These are phyloP conservation scores for Propithecus deckenii DNA, from an alignment of 2,797 vertebrate genomes.

Conservation along the genomic window DNA sequence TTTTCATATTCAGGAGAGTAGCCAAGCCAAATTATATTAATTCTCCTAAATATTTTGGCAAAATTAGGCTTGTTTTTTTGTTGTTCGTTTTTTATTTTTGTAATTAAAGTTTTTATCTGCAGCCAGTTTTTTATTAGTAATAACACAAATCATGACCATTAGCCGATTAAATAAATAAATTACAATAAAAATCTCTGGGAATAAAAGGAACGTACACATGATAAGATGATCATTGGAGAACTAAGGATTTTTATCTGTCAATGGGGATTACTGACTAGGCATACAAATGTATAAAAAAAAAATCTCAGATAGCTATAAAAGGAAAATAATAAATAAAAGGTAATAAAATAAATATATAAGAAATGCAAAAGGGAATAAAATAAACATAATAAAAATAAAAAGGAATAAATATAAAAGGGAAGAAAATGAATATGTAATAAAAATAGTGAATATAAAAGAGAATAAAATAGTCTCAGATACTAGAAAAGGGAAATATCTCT, in stretches of 20 bases:
- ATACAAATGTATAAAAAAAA: background rate
- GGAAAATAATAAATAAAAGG: background rate
- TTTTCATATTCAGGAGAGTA: background rate
- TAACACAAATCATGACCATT: background rate
- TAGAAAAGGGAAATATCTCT: background rate
- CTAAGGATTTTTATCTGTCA: background rate
- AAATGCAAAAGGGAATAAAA: background rate
- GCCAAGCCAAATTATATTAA: background rate
- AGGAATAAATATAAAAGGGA: background rate
- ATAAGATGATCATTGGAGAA: background rate
- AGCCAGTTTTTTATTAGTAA: background rate
- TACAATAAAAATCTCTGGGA: background rate
- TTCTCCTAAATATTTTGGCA: background rate
- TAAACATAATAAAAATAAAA: too few species aligned
- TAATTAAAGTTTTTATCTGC: background rate
- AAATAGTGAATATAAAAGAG: background rate
- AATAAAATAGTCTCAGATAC: background rate
- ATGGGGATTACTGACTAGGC: fast-evolving
- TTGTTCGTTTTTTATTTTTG: background rate
- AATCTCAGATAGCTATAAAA: background rate
- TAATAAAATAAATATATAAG: background rate
- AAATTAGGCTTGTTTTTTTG: background rate
- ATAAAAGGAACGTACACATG: background rate
- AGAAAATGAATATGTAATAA: background rate
- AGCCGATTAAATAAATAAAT: background rate